phyloP scores from a whole-genome alignment of 2,888 invertebrate genomes.

The Catocala sponsa region DNA sequence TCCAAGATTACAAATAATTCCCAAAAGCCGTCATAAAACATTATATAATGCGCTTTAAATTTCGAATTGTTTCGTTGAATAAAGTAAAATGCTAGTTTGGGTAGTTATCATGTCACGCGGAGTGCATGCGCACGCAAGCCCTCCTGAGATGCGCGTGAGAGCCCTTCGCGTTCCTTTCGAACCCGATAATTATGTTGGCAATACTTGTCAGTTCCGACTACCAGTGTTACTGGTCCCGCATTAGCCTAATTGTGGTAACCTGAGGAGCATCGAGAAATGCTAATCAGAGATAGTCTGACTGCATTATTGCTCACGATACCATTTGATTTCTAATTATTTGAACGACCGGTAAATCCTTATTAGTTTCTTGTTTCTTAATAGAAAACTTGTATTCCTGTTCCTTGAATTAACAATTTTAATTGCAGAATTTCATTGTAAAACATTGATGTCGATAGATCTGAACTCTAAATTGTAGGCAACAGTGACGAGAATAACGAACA shows the following conservation, averaged over 20 bases:
- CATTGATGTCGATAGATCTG: slow-evolving; percentile 19
- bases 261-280: slow-evolving; percentile 74
- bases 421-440: slow-evolving; percentile 25
- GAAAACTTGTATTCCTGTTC: slow-evolving; percentile 21
- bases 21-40: slow-evolving; percentile 14
- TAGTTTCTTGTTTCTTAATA: slow-evolving; percentile 29
- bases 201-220: slow-evolving; percentile 64
- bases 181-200: slow-evolving; percentile 77
- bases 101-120: slow-evolving; percentile 57
- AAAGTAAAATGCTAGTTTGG: slow-evolving; percentile 34
- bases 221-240: slow-evolving; percentile 79
- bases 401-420: slow-evolving; percentile 24
- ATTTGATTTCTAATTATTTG: slow-evolving; percentile 41
- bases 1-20: slow-evolving; percentile 13
- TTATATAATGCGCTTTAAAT: slow-evolving; percentile 18
- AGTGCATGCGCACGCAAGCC: slow-evolving; percentile 58
- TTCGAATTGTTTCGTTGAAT: slow-evolving; percentile 41
- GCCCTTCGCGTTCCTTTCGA: slow-evolving; percentile 45
- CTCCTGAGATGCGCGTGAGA: slow-evolving; percentile 67
- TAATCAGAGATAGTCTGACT: slow-evolving; percentile 70
- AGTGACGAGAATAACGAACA: background rate
- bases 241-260: slow-evolving; percentile 81
- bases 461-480: background rate
- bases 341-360: slow-evolving; percentile 27
- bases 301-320: slow-evolving; percentile 46